Base-by-base conservation (phyloP, 2,888 invertebrate genomes). In the Mesoligia furuncula region DNA sequence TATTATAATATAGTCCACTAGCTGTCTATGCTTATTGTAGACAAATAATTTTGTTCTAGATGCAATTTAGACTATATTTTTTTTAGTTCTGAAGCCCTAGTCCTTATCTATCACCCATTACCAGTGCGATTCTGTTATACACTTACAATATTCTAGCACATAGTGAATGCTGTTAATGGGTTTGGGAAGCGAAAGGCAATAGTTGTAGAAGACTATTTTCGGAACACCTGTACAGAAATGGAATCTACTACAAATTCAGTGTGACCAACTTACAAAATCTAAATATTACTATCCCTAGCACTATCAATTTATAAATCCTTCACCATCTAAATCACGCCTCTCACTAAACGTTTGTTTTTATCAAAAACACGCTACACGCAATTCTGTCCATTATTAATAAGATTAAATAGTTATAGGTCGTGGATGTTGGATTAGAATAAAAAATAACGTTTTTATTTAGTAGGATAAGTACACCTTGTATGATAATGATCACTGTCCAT, bases 351-450 rank as follows among this genome's bases (percentile, higher is more conserved):
- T 87, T 85, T 91, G 87, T 86, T 88, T 91, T 89, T 88, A 92
- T 91, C 90, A 90, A 81, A 89, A 87, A 93, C 94, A 96, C 95
- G 95, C 96, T 94, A 95, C 94, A 95, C 93, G 96, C 96, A 96
- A 96, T 94, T 96, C 96, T 96, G 96, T 96, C 96, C 96, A 96
- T 95, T 96, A 85, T 91, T 91, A 86, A 81, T 95, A 96, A 95
- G 95, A 87, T 87, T 86, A 85, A 73, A 85, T 89, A 87, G 80
- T 73, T 84, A 87, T 94, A 94, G 93, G 92, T 92, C 89, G 91
- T 93, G 90, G 91, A 94, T 91, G 91, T 94, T 93, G 89, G 84
- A 87, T 86, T 93, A 92, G 90, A 91, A 87, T 81, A 87, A 87
- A 90, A 89, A 86, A 86, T 91, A 88, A 92, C 80, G 88, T 92